Percentiles rank a stretch among this genome's conserved stretches.
phyloP scores from a whole-genome alignment of 92 coral and sea anemone species.

The Porites lobata region DNA sequence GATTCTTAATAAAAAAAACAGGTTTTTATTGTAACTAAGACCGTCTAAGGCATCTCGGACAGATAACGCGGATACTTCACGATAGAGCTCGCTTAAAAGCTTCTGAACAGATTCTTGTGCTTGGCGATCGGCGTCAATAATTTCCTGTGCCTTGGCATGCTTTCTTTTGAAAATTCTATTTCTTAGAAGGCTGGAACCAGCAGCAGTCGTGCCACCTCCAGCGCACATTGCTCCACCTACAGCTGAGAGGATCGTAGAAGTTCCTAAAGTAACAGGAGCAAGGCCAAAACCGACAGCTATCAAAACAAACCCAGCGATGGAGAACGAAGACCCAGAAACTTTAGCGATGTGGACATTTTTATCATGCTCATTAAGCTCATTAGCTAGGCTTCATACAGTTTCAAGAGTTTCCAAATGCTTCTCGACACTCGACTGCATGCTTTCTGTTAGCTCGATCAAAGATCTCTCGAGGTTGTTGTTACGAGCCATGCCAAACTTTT shows the following conservation, averaged over 20 bases:
- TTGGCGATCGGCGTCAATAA: constrained; percentile 37
- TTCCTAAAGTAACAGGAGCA: constrained; percentile 50
- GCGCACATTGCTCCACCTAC: constrained; percentile 60
- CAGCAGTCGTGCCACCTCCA: constrained; percentile 46
- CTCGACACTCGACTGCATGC: not conserved
- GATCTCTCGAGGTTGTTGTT: not conserved
- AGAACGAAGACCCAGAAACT: constrained; percentile 49
- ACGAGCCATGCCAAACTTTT: not conserved
- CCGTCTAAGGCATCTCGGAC: not conserved
- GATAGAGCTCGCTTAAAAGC: constrained; percentile 4
- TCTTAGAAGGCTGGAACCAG: constrained; percentile 34
- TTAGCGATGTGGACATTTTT: constrained; percentile 41
- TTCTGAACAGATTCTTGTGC: constrained; percentile 15
- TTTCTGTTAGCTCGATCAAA: not conserved
- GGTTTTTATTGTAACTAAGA: not conserved
- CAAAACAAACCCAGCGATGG: constrained; percentile 38
- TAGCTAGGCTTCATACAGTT: constrained; percentile 20
- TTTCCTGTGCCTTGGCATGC: constrained; percentile 7
- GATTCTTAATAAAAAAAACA: not conserved
- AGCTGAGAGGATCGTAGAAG: constrained; percentile 53
- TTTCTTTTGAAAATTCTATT: constrained; percentile 10
- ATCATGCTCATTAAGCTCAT: constrained; percentile 20
- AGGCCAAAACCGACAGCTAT: constrained; percentile 49
- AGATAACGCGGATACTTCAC: constrained; percentile 12
- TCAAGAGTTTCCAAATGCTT: not conserved